Conservation (phyloP, 1,140 invertebrate species). For the Hyposmocoma kahamanoa region DNA sequence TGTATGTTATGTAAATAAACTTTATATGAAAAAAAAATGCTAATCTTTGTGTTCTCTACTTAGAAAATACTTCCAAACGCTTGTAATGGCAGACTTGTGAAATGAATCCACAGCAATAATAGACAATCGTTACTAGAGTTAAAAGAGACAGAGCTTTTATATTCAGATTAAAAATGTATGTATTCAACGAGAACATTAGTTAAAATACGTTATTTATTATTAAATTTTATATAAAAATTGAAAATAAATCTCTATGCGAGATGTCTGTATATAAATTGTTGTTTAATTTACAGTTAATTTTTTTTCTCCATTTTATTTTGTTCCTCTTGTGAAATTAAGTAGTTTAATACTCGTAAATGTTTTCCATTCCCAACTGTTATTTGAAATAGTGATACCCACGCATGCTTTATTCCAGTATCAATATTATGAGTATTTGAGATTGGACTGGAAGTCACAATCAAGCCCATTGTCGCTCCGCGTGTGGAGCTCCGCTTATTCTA, state of each 20-base stretch:
- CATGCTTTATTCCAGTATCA: no score
- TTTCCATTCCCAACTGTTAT: no score
- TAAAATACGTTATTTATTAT: slow-evolving; percentile 23
- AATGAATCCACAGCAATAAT: not conserved
- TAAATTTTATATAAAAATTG: slow-evolving; percentile 23
- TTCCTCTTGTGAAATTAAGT: no score
- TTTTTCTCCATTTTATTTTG: no score
- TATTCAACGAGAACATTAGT: slow-evolving; percentile 23
- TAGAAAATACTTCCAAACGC: slow-evolving; percentile 5
- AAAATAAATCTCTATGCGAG: slow-evolving; percentile 25
- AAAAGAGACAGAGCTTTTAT: slow-evolving; percentile 19
- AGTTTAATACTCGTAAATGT: no score
- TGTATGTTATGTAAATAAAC: slow-evolving; percentile 69
- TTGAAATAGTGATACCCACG: no score
- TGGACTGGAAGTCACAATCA: no score
- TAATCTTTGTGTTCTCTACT: slow-evolving; percentile 31
- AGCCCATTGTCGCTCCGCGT: no score
- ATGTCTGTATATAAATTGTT: slow-evolving; percentile 25
- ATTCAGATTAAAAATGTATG: slow-evolving; percentile 18
- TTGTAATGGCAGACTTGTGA: slow-evolving; percentile 11
- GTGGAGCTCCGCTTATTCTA: no score
- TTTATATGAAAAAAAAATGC: slow-evolving; percentile 56
- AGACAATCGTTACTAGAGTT: slow-evolving; percentile 4
- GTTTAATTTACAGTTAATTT: slow-evolving; percentile 19
- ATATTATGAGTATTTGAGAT: no score